Percentiles rank a stretch among this genome's conserved stretches.
These are phyloP conservation scores for Lates japonicus DNA, from an alignment of 2,797 vertebrate genomes.

Conservation along the genomic window DNA sequence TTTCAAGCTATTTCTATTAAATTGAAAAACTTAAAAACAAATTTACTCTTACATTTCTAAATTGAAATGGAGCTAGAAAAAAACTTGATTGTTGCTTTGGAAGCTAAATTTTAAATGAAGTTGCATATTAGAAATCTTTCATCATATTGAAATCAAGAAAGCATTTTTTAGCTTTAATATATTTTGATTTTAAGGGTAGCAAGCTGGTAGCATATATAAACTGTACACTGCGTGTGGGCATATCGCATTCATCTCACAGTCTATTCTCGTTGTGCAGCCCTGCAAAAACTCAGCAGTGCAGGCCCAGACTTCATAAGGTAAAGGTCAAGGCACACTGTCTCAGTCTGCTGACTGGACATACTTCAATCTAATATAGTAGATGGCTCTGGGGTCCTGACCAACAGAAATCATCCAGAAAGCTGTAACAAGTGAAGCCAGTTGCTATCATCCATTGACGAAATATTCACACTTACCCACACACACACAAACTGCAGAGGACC, in stretches of 20 bases:
- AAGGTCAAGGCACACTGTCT: slow-evolving; percentile 71
- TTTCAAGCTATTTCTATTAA: background rate
- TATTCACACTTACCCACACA: too few relatives aligned
- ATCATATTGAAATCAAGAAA: background rate
- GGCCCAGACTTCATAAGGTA: slow-evolving; percentile 68
- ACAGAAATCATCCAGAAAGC: too few relatives aligned
- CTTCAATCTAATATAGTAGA: slow-evolving; percentile 77
- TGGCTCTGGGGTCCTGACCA: slow-evolving; percentile 68
- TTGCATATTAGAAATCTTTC: background rate
- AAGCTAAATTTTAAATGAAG: background rate
- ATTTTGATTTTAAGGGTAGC: background rate
- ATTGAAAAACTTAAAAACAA: background rate
- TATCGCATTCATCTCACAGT: slow-evolving; percentile 26
- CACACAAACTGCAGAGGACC: too few relatives aligned
- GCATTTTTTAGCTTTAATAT: background rate
- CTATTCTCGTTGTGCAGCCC: slow-evolving; percentile 48
- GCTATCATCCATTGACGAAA: too few relatives aligned
- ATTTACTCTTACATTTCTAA: background rate
- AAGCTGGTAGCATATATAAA: background rate
- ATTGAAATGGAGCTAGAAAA: background rate
- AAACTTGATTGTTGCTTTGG: background rate
- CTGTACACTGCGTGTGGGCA: background rate
- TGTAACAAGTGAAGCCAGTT: too few relatives aligned
- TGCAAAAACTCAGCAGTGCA: slow-evolving; percentile 44
- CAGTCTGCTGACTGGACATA: slow-evolving; percentile 69